phyloP scores from a whole-genome alignment of 2,888 invertebrate genomes.

The Steinernema scapterisci region DNA sequence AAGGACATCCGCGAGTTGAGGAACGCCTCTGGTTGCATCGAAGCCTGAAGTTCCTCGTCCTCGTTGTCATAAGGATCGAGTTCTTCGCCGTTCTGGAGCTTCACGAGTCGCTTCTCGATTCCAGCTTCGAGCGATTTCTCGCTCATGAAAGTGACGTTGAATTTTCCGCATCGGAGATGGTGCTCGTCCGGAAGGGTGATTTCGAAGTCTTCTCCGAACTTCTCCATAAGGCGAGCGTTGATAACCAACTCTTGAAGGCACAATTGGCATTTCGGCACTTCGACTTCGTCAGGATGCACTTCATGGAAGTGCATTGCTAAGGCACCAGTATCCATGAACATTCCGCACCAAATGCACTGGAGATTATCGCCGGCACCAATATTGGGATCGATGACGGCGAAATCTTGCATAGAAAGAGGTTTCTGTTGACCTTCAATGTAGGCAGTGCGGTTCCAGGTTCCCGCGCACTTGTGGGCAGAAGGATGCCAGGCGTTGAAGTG shows the following conservation, averaged over 20 bases:
- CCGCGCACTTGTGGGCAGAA: conserved; percentile 62
- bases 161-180: conserved; percentile 52
- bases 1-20: conserved; percentile 61
- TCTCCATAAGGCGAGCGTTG: conserved; percentile 62
- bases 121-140: conserved; percentile 54
- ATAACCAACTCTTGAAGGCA: conserved; percentile 65
- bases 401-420: conserved; percentile 55
- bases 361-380: conserved; percentile 57
- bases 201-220: conserved; percentile 61
- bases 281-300: conserved; percentile 62
- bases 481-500: conserved; percentile 68
- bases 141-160: conserved; percentile 48
- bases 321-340: conserved; percentile 59
- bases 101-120: conserved; percentile 41
- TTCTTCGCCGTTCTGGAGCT: conserved; percentile 42
- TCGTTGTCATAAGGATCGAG: conserved; percentile 35
- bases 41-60: conserved; percentile 35
- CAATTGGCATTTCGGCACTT: conserved; percentile 65
- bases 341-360: conserved; percentile 67
- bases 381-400: conserved; percentile 61
- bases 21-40: conserved; percentile 37
- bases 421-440: conserved; percentile 40
- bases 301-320: conserved; percentile 62
- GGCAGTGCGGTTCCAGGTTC: conserved; percentile 50
- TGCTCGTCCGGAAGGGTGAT: conserved; percentile 64